phyloP scores from a whole-genome alignment of 2,113 vertebrate genomes.

The Lepus americanus region DNA sequence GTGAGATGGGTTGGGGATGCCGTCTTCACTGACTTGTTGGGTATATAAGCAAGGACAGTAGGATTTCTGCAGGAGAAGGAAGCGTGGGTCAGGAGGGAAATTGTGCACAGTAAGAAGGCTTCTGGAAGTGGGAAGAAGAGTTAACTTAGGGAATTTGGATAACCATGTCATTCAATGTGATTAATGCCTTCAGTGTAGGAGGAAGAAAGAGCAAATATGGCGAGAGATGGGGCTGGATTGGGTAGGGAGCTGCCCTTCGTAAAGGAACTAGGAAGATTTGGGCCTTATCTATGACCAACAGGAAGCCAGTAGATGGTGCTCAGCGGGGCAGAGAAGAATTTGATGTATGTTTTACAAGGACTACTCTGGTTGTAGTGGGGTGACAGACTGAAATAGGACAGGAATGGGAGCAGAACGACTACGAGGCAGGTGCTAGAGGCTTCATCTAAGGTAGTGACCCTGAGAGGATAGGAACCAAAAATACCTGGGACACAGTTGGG shows the following conservation, averaged over 20 bases:
- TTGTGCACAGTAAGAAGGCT: not conserved
- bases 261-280: not conserved
- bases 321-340: not conserved
- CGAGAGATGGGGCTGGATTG: not conserved
- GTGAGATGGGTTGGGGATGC: not conserved
- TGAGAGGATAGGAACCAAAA: not conserved
- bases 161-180: not conserved
- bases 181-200: not conserved
- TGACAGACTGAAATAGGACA: not conserved
- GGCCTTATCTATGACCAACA: not conserved
- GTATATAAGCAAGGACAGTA: not conserved
- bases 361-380: not conserved
- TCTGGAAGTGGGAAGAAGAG: not conserved
- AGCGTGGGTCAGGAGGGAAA: not conserved
- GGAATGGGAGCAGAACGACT: not conserved
- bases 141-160: not conserved
- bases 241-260: not conserved
- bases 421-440: not conserved
- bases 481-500: not conserved
- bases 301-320: not conserved
- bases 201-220: not conserved
- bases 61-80: conserved; percentile 2
- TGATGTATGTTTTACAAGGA: not conserved
- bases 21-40: not conserved
- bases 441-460: not conserved